Base-by-base conservation (phyloP, 1,140 invertebrate genomes). In the Propsilocerus akamusi region DNA sequence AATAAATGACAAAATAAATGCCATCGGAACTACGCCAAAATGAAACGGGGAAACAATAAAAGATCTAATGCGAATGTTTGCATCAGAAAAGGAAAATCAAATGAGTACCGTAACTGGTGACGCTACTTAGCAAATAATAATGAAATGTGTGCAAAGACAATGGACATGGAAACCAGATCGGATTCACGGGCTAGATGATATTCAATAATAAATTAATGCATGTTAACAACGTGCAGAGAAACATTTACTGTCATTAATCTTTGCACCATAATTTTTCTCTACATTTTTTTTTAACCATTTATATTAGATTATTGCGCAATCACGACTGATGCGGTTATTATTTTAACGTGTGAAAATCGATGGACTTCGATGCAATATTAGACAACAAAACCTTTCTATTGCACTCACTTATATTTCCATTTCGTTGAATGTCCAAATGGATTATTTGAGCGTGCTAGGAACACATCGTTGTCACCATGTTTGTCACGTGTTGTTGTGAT, bases 381-480 rank as follows among this genome's bases (percentile, higher is more conserved):
- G 34, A 50, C 7, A 11, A 4, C 11, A 30, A 30, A 49, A 5
- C 12, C 20, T 28, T 28, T 28, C n/a, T 10, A 28, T 26, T 20
- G 14, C 5, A 24, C 20, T 54, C 58, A 65, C 52, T 47, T 59
- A 4, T 54, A 37, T 22, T 55, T 49, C 63, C 63, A 66, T 46
- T 62, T 62, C 53, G 63, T 62, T 11, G 63, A 65, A 53, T 59
- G 62, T 8, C 64, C 63, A 47, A 66, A 66, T 5, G 64, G 64
- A 58, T 65, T 61, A 49, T 65, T 66, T 6, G 60, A 59, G 6
- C 63, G 52, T 0, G 57, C 63, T 47, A 65, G 57, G 30, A 60
- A 65, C 5, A 66, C 55, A 49, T 62, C 61, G 23, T 54, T 47
- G 7, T 56, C 52, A 24, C 34, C 7, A 47, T 50, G 51, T 3